These are phyloP conservation scores for Myoxocephalus aenaeus DNA, from an alignment of 2,797 vertebrate genomes.

Conservation along the genomic window DNA sequence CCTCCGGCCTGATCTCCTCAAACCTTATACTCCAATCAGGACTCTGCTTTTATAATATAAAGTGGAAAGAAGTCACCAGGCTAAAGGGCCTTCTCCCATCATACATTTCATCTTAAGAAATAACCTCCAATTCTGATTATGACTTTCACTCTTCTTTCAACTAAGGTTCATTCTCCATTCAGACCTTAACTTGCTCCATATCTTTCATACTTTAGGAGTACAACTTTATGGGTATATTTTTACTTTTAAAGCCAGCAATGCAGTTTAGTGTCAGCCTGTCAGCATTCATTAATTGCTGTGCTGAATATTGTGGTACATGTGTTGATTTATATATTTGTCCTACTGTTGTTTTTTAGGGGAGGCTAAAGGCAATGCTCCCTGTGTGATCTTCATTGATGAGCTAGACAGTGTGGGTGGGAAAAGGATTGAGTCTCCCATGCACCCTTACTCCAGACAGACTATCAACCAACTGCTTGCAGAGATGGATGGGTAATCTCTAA, in stretches of 20 bases:
- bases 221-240: background rate
- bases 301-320: background rate
- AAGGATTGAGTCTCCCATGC: slow-evolving; percentile 98
- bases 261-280: too few relatives aligned
- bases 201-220: background rate
- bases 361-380: slow-evolving; percentile 96
- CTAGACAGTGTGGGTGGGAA: slow-evolving; percentile 98
- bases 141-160: too few relatives aligned
- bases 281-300: background rate
- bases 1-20: too few relatives aligned
- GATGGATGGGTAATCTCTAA: slow-evolving; percentile 92
- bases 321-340: background rate
- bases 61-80: too few relatives aligned
- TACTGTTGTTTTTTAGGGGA: slow-evolving; percentile 84
- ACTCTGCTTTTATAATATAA: too few relatives aligned
- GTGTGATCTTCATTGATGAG: slow-evolving; percentile 99
- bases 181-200: background rate
- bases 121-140: too few relatives aligned
- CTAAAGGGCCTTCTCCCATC: too few relatives aligned
- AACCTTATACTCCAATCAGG: too few relatives aligned
- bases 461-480: slow-evolving; percentile 99
- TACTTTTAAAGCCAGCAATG: background rate
- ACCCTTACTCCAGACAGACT: slow-evolving; percentile 98
- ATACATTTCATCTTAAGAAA: too few relatives aligned
- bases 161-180: too few relatives aligned